Evolutionary conservation across 2,888 invertebrate species (phyloP), one percentile per base, ranked within the genome.

Genomic region (Chirona hameri): DNA sequence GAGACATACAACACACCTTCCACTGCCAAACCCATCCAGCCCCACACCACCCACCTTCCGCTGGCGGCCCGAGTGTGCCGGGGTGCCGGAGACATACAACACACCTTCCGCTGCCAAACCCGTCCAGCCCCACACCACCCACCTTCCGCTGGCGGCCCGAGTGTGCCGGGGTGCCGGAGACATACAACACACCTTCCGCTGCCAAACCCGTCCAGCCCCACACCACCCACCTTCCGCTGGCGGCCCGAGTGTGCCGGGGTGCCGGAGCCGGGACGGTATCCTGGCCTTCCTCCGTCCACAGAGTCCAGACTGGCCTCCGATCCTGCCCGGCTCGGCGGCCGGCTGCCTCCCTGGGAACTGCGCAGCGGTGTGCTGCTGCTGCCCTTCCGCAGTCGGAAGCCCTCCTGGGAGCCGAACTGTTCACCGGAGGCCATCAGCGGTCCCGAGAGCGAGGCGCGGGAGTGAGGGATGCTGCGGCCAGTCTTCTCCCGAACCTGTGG

Each of bases 241-340:
- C n/a, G 60, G 2, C 18, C 24, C 39, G 76, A 7, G 24, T 46
- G 46, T 39, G 46, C 9, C 21, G 76, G 76, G 10, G 76, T 76
- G 39, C 27, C 27, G 76, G 24, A 39, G 46, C 76, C 39, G 29
- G 14, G 31, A 15, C 29, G 52, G 52, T 52, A 52, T 12, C 52
- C 18, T 29, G 18, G 72, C 31, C 27, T 39, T 7, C 65, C 84
- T 84, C 85, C 85, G 82, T 86, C 87, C 76, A 84, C 84, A 39
- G 86, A 87, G 88, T 96, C 96, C 85, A 96, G 90, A 79, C 96
- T 96, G 84, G 95, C 91, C 87, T 95, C 96, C 80, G 97, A 97
- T 85, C 97, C 97, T 87, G 97, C 95, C 86, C 97, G 92, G 86
- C 97, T 97, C 39, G 96, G 95, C 85, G 97, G 97, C 88, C 97